These are phyloP conservation scores for Eupleurogrammus muticus DNA, from an alignment of 2,797 vertebrate genomes.

Conservation along the genomic window DNA sequence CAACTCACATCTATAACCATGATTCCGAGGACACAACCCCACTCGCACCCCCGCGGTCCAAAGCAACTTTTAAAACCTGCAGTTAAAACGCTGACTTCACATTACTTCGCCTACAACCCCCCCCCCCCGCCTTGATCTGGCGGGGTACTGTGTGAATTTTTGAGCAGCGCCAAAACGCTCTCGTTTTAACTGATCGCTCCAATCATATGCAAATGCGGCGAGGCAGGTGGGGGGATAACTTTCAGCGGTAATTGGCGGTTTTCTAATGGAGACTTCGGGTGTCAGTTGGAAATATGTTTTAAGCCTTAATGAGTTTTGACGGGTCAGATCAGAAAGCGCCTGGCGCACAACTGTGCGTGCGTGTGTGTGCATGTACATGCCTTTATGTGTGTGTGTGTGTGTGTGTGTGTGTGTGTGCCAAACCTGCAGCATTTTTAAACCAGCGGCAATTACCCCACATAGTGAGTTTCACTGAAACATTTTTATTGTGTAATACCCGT, in stretches of 20 bases:
- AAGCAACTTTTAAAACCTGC: conserved; percentile 79
- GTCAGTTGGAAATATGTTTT: conserved; percentile 87
- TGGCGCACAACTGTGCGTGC: conserved; percentile 61
- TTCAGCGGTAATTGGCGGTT: conserved; percentile 84
- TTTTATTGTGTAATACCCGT: conserved; percentile 85
- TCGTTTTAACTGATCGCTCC: conserved; percentile 84
- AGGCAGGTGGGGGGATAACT: conserved; percentile 82
- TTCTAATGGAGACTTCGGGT: conserved; percentile 86
- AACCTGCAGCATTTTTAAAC: conserved; percentile 87
- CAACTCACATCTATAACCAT: conserved; percentile 60
- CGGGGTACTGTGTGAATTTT: conserved; percentile 81
- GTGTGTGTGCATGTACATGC: conserved; percentile 8
- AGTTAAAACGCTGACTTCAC: conserved; percentile 82
- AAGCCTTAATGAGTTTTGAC: conserved; percentile 87
- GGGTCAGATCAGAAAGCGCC: conserved; percentile 82
- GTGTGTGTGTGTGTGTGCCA: conserved; percentile 40
- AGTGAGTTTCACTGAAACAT: conserved; percentile 83
- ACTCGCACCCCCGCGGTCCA: conserved; percentile 71
- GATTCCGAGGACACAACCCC: conserved; percentile 70
- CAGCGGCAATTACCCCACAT: conserved; percentile 86
- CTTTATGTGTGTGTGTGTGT: conserved; percentile 38
- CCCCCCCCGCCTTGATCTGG: conserved; percentile 69
- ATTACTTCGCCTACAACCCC: conserved; percentile 67
- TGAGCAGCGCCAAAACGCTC: conserved; percentile 79
- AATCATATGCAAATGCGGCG: conserved; percentile 86